A percentile compares a stretch with the other conserved stretches of the same genome.
Conservation (phyloP, 2,888 invertebrate genomes). For the Drosophila paracracens region DNA sequence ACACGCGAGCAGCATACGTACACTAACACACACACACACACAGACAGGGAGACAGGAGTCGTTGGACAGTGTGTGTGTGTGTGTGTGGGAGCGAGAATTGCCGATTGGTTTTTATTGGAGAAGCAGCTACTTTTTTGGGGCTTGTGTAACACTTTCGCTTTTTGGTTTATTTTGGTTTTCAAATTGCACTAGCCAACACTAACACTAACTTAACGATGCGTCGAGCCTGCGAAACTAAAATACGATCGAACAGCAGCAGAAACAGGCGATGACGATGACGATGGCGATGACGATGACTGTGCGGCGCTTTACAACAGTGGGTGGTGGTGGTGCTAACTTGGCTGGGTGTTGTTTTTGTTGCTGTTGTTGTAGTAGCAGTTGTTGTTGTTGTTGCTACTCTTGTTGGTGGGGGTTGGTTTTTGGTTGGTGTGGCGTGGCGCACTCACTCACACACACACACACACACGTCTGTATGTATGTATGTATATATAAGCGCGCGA, state of each 20-base stretch:
- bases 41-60: slow-evolving; percentile 26
- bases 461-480: not conserved
- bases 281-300: slow-evolving; percentile 62
- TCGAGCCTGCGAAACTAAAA: slow-evolving; percentile 47
- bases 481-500: slow-evolving; percentile 67
- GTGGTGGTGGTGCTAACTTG: slow-evolving; percentile 73
- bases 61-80: slow-evolving; percentile 21
- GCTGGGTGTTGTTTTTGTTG: slow-evolving; percentile 57
- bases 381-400: slow-evolving; percentile 48
- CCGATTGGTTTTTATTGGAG: slow-evolving; percentile 32
- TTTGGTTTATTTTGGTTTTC: slow-evolving; percentile 46
- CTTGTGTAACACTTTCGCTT: slow-evolving; percentile 70
- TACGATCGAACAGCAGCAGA: slow-evolving; percentile 50
- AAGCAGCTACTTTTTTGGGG: slow-evolving; percentile 25
- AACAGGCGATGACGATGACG: slow-evolving; percentile 64
- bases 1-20: slow-evolving; percentile 17
- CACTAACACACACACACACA: slow-evolving; percentile 17
- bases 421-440: slow-evolving; percentile 63
- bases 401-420: slow-evolving; percentile 79
- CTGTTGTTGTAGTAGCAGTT: slow-evolving; percentile 38
- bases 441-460: slow-evolving; percentile 42
- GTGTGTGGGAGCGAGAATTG: slow-evolving; percentile 17
- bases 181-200: slow-evolving; percentile 53
- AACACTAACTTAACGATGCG: slow-evolving; percentile 38
- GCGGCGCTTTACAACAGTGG: slow-evolving; percentile 64